Percentiles rank a stretch among this genome's conserved stretches.
Conservation (phyloP, 1,140 invertebrate genomes). For the Pinna nobilis region DNA sequence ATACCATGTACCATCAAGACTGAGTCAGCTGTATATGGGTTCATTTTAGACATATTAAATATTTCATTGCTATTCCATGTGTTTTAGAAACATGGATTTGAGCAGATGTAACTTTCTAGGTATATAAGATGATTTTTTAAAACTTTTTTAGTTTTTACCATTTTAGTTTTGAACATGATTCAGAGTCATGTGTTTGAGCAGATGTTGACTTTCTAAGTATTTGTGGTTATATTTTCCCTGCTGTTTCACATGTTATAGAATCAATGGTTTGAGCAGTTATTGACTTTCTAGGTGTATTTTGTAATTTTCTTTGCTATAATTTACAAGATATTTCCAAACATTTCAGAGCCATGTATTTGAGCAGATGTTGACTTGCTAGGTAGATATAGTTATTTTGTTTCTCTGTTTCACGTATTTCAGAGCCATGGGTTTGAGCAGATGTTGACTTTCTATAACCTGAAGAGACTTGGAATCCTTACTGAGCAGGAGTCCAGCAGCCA, state of each 20-base stretch:
- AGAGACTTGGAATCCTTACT: conserved; percentile 82
- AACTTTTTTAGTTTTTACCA: no score
- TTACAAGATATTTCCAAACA: no score
- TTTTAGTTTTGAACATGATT: conserved; percentile 17
- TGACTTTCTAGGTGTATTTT: neutral
- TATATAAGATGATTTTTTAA: neutral
- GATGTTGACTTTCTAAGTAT: conserved; percentile 83
- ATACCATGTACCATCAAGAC: no score
- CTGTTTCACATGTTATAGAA: neutral
- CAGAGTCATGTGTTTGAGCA: conserved; percentile 88
- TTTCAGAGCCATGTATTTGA: neutral
- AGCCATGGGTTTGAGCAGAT: conserved; percentile 89
- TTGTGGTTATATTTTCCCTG: neutral
- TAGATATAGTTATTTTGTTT: neutral
- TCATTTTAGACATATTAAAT: no score
- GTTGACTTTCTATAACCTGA: conserved; percentile 87
- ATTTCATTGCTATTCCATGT: no score
- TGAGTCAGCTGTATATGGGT: no score
- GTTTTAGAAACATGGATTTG: neutral
- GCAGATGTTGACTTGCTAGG: conserved; percentile 30
- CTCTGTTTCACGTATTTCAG: conserved; percentile 48
- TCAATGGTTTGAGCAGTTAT: neutral
- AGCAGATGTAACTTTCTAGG: neutral
- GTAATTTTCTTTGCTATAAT: neutral
- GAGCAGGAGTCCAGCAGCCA: conserved; percentile 64